These are phyloP conservation scores for Halisarca cf. caerulea DNA, from an alignment of 37 sponge, comb jelly and placozoan genomes.

Conservation along the genomic window DNA sequence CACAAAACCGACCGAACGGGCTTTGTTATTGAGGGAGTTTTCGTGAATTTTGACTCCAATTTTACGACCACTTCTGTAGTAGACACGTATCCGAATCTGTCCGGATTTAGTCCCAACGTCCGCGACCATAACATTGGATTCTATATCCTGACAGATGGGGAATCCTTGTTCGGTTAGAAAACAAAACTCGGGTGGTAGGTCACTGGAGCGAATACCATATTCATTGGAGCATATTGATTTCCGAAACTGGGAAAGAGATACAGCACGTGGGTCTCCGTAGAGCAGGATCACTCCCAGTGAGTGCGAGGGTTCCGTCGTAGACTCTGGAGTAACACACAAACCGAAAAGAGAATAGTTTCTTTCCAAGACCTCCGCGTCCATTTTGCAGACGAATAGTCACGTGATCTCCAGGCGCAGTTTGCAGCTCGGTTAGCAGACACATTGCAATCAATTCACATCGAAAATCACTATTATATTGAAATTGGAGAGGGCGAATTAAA, in stretches of 20 bases:
- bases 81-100: conserved; percentile 28
- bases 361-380: conserved; percentile 1
- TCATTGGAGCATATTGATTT: neutral
- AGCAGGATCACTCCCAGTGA: neutral
- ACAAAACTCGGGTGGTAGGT: neutral
- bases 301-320: neutral
- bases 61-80: neutral
- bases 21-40: neutral
- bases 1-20: conserved; percentile 57
- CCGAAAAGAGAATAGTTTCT: neutral
- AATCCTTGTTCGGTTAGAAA: conserved; percentile 64
- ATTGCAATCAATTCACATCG: too few species aligned
- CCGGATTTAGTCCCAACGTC: conserved; percentile 5
- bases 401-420: neutral
- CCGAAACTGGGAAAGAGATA: neutral
- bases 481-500: too few species aligned
- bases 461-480: too few species aligned
- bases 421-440: too few species aligned
- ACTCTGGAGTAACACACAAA: neutral
- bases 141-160: conserved; percentile 36
- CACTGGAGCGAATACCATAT: too few species aligned
- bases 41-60: conserved; percentile 39
- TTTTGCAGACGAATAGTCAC: neutral
- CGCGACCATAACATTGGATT: conserved; percentile 4
- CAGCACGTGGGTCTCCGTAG: neutral